Evolutionary conservation across 2,888 invertebrate genomes (phyloP), one percentile per base, ranked within the genome.

Genomic region (Reticulitermes lucifugus): DNA sequence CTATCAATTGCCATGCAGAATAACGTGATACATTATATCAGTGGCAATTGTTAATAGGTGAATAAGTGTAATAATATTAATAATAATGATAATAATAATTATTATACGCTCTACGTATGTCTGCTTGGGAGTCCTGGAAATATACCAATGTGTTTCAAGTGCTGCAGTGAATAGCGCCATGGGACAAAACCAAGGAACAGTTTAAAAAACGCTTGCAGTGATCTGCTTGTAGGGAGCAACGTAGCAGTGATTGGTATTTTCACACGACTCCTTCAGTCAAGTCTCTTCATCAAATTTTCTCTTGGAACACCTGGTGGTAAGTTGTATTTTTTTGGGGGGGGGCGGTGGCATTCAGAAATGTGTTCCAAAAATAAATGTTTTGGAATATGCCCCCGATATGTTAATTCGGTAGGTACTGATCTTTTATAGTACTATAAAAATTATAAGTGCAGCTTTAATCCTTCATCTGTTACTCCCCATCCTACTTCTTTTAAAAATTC

Each of bases 41-140:
- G 86, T 86, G 87, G 86, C 86, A 85, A 85, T 86, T 87, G 87
- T 87, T 86, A 86, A 86, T 86, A 87, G 86, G 86, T 87, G 86
- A 87, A 35, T 35, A 35, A 35, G 35, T 35, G 35, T 35, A 35
- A 35, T 35, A 86, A 85, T 87, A 87, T 86, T 85, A 84, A 85
- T 86, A 85, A 86, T 86, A 84, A 86, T 85, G 83, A 84, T 87
- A 79, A 84, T 81, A 82, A 79, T 82, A 77, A 77, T 83, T 41
- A 55, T 79, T 83, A 83, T 75, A 85, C 83, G 85, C 80, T 84
- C 77, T 87, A 83, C 84, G 82, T 86, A 79, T 84, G 83, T 84
- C 71, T 85, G 85, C 83, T 43, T 84, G 80, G 83, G 85, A 86
- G 84, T 85, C 85, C 73, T 87, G 85, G 79, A 84, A 85, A 85